phyloP scores from a whole-genome alignment of 2,888 invertebrate genomes.

The Harmothoe impar region DNA sequence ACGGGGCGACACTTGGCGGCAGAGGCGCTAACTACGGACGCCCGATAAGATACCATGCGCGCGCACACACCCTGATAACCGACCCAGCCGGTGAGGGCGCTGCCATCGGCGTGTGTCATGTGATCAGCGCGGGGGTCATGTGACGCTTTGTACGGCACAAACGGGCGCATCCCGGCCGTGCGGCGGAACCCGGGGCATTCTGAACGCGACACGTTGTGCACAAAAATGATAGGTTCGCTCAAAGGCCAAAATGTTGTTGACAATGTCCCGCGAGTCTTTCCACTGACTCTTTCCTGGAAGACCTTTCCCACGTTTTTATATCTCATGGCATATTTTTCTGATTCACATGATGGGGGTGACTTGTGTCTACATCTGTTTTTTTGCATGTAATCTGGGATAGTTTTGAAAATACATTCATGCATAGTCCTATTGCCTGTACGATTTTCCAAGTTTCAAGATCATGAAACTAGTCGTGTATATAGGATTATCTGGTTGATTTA shows the following conservation, averaged over 20 bases:
- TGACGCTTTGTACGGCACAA: slow-evolving; percentile 13
- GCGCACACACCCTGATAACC: background rate
- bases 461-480: too few relatives aligned
- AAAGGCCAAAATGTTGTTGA: background rate
- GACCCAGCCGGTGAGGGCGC: background rate
- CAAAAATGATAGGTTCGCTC: background rate
- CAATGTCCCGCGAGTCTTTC: background rate
- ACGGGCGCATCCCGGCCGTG: background rate
- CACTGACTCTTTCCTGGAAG: background rate
- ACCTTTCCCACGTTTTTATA: background rate
- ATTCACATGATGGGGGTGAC: too few relatives aligned
- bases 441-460: too few relatives aligned
- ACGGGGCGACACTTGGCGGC: background rate
- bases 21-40: background rate
- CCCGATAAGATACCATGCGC: background rate
- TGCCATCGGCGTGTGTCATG: slow-evolving; percentile 39
- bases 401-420: too few relatives aligned
- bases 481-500: too few relatives aligned
- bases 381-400: too few relatives aligned
- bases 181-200: background rate
- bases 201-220: background rate
- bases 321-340: too few relatives aligned
- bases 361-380: too few relatives aligned
- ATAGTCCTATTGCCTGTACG: too few relatives aligned
- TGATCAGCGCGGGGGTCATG: slow-evolving; percentile 30